Base-by-base conservation (phyloP, 1,140 invertebrate species). In the Argopecten irradians region DNA sequence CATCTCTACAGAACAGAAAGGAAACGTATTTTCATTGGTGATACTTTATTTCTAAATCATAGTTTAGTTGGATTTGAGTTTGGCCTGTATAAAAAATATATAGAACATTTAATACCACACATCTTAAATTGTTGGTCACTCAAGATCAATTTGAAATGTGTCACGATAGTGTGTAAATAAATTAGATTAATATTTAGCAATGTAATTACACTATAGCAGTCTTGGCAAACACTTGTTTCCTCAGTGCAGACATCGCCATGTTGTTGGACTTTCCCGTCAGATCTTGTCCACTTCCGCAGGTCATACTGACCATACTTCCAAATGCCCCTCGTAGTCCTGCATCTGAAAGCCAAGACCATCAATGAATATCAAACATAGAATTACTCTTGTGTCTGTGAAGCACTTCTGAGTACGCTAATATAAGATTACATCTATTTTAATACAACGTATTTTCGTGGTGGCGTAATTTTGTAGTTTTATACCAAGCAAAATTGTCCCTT, bases 221-320 rank as follows among this genome's bases (percentile, higher is more conserved):
- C 46, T 91, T 91, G 9, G 90, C 90, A 86, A 93, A 93, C 8
- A 93, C 87, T 85, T 93, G 93, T 91, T 91, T 91, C 32, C 87
- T 83, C 14, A 82, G 71, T 11, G 92, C 93, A 3, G 91, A 91
- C 88, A 86, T 28, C 0, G 91, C 85, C 89, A 93, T 90, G 34
- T 89, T 93, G 28, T 35, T 88, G 19, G 55, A 41, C 14, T 39
- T 86, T n/a, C 90, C 88, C 0, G 85, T 86, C 1, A 89, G 46
- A 34, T 71, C 86, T 11, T 86, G 16, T 35, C 89, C 87, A 28
- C 36, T 39, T 11, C 84, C 85, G 16, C 84, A 36, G 36, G 88
- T 90, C 28, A 90, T 90, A 89, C 89, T 91, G 28, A 89, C 86
- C 84, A 90, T 90, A 85, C 88, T 91, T 28, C 91, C 90, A 84